phyloP scores from a whole-genome alignment of 1,140 invertebrate species.

The Parapsyche elsis region DNA sequence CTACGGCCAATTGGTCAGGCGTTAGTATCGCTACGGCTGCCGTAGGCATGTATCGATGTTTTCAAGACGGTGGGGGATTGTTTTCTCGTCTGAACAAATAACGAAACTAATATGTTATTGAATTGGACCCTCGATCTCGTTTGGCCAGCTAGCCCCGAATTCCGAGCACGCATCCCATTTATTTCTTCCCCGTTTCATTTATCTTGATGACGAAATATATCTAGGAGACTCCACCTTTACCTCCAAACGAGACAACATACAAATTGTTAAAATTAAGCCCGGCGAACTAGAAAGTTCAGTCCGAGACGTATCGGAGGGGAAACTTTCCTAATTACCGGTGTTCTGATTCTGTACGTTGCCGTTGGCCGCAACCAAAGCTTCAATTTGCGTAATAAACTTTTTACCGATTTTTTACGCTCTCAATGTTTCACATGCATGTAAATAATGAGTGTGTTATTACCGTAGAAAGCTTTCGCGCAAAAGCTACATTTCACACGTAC shows the following conservation, averaged over 20 bases:
- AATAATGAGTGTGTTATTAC: too few species aligned
- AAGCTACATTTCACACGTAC: too few species aligned
- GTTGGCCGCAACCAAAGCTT: too few species aligned
- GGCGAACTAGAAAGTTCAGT: background rate
- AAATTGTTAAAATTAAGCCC: slow-evolving; percentile 38
- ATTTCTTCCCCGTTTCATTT: slow-evolving; percentile 32
- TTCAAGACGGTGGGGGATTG: slow-evolving; percentile 7
- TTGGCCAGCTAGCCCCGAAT: background rate
- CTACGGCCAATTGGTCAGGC: too few species aligned
- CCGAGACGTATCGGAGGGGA: background rate
- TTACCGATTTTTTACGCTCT: too few species aligned
- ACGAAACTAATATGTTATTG: slow-evolving; percentile 41
- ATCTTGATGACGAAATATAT: slow-evolving; percentile 37
- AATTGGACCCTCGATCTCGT: slow-evolving; percentile 24
- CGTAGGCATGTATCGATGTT: background rate
- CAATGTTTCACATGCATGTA: too few species aligned
- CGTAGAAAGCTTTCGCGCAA: too few species aligned
- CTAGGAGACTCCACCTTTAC: background rate
- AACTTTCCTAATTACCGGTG: slow-evolving; percentile 24
- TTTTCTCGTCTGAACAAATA: slow-evolving; percentile 26
- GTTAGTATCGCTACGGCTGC: too few species aligned
- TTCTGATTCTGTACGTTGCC: background rate
- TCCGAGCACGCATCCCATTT: slow-evolving; percentile 29
- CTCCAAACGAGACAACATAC: slow-evolving; percentile 13
- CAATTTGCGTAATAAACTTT: too few species aligned